Base-by-base conservation (phyloP, 2,888 invertebrate genomes). In the Macrosoma leucophasiata region DNA sequence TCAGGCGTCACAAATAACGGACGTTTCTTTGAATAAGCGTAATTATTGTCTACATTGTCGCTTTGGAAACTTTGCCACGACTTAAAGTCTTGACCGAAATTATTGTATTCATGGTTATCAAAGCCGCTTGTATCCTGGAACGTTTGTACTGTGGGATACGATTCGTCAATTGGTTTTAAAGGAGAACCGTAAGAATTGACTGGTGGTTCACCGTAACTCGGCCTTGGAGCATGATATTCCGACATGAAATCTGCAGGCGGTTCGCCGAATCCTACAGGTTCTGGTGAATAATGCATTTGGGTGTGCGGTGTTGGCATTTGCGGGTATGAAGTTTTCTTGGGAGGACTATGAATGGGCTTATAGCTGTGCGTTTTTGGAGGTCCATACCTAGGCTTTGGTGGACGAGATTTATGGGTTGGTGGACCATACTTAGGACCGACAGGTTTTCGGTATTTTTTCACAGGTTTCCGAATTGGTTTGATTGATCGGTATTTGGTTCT, bases 131-230 rank as follows among this genome's bases (percentile, higher is more conserved):
- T 26, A 17, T 58, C 60, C 10, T 43, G 34, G 27, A 43, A 56
- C 12, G 41, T 45, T 8, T 52, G 48, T 4, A 51, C 41, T 3
- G 54, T 48, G n/a, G 61, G 44, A 11, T 53, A 56, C 3, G 40
- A 8, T 15, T 32, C 21, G 10, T 39, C 27, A 6, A 42, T 49
- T 3, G 48, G 15, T 38, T 58, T 60, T 5, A 68, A 39, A 0
- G 72, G 69, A 8, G 55, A 54, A 5, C 73, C 71, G 10, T 76
- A 76, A 1, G 73, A 72, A 33, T 78, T 70, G 1, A 63, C 53
- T 1, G 71, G 69, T 2, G 70, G 69, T 30, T 76, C 73, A 1
- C 50, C 66, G 15, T 67, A 62, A 13, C 41, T 49, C 8, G 48
- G 44, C 28, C 58, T 58, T 11, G 46, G 35, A 4, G 48, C 36